Evolutionary conservation across 2,888 invertebrate species (phyloP), one percentile per base, ranked within the genome.

Genomic region (Leptarthrus brevirostris): DNA sequence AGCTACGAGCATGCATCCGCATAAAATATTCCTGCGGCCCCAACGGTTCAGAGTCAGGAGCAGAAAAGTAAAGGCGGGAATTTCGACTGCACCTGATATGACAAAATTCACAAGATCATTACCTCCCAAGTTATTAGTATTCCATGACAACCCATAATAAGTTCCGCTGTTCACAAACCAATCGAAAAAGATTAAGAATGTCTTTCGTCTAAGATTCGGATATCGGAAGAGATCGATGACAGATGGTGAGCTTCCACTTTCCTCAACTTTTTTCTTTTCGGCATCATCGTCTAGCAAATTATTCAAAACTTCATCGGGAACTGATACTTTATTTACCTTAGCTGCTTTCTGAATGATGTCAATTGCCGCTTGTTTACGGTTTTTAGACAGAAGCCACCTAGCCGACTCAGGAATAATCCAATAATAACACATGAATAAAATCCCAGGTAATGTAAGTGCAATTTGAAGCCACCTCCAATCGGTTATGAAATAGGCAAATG

Each of bases 81-180:
- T 87, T 85, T 93, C 93, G 0, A 93, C 91, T n/a, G 90, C 86
- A 2, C 92, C 93, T 5, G 91, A 90, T 77, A 93, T 88, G 3
- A 91, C 86, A 81, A 92, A 93, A 83, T 92, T 93, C n/a, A 92
- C 79, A 78, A 90, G 90, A 72, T 89, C 89, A 82, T 92, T 91
- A 26, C 90, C 92, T 5, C 90, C 91, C 69, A 93, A 87, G 80
- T 88, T 90, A 61, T 89, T 90, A 2, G 92, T 90, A 80, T 90
- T 91, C 90, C 93, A 91, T 0, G 92, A 92, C 5, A 93, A 84
- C 0, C 93, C 93, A 80, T 93, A 93, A 83, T 93, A 93, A 6
- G 92, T 90, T 74, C 91, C 90, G 79, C 91, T 92, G 80, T 91
- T 92, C 16, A 92, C 92, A 82, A 92, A 90, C 93, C 93, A 93